phyloP scores from a whole-genome alignment of 2,797 vertebrate species.

The Brachyrhaphis roseni region DNA sequence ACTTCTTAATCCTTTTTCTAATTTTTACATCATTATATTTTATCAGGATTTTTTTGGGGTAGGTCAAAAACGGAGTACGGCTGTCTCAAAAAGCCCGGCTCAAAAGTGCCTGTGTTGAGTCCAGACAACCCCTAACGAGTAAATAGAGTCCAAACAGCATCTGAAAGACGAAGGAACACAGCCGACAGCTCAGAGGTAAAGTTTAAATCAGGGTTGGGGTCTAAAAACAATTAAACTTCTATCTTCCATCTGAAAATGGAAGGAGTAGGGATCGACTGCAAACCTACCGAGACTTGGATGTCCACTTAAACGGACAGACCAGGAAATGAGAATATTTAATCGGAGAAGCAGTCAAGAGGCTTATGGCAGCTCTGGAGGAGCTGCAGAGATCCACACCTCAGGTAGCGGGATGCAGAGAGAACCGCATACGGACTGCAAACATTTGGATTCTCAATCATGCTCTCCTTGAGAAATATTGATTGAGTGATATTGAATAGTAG shows the following conservation, averaged over 20 bases:
- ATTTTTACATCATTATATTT: neutral
- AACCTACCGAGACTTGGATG: neutral
- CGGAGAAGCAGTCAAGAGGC: neutral
- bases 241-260: neutral
- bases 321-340: neutral
- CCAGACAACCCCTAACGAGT: neutral
- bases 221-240: neutral
- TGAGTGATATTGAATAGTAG: neutral
- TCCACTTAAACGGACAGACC: neutral
- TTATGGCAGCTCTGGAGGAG: neutral
- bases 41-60: neutral
- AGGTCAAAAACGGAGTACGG: too few species aligned
- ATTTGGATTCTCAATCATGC: neutral
- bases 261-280: neutral
- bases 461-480: neutral
- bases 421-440: neutral
- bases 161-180: neutral
- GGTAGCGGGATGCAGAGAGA: neutral
- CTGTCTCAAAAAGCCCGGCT: neutral
- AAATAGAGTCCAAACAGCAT: neutral
- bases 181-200: neutral
- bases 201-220: neutral
- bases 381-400: neutral
- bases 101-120: neutral
- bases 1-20: neutral